Percentiles rank a stretch among this genome's conserved stretches.
Conservation (phyloP, 2,113 vertebrate genomes). For the Tenebrosternarchus preto region DNA sequence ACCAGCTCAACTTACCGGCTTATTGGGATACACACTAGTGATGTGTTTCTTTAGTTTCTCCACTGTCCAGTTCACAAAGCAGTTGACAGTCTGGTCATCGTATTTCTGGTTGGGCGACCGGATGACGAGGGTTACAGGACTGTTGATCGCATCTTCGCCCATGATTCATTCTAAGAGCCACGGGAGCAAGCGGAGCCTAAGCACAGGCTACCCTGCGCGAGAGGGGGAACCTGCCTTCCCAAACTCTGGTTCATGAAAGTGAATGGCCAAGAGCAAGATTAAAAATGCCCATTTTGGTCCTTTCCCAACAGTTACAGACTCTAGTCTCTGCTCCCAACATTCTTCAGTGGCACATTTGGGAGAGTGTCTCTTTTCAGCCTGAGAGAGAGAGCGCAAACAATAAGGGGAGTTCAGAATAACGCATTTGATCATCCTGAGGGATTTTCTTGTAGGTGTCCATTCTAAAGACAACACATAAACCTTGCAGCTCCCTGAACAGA, state of each 20-base stretch:
- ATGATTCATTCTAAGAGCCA: constrained; percentile 72
- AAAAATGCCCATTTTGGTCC: not conserved
- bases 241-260: constrained; percentile 44
- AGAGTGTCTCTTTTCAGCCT: not conserved
- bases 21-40: constrained; percentile 88
- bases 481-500: not conserved
- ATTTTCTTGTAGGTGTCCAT: not conserved
- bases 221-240: constrained; percentile 41
- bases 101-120: constrained; percentile 96
- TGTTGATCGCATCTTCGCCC: constrained; percentile 79
- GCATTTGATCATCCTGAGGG: not conserved
- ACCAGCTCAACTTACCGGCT: constrained; percentile 78
- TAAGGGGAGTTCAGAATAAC: not conserved
- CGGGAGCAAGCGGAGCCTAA: not conserved
- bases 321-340: not conserved
- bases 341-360: not conserved
- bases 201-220: not conserved
- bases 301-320: not conserved
- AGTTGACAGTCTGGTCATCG: constrained; percentile 91
- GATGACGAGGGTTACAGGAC: constrained; percentile 88
- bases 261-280: not conserved
- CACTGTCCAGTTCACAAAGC: constrained; percentile 94
- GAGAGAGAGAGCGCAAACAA: constrained; percentile 1
- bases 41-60: constrained; percentile 90
- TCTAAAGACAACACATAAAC: not conserved